Base-by-base conservation (phyloP, 1,140 invertebrate genomes). In the Brachionus paranguensis region DNA sequence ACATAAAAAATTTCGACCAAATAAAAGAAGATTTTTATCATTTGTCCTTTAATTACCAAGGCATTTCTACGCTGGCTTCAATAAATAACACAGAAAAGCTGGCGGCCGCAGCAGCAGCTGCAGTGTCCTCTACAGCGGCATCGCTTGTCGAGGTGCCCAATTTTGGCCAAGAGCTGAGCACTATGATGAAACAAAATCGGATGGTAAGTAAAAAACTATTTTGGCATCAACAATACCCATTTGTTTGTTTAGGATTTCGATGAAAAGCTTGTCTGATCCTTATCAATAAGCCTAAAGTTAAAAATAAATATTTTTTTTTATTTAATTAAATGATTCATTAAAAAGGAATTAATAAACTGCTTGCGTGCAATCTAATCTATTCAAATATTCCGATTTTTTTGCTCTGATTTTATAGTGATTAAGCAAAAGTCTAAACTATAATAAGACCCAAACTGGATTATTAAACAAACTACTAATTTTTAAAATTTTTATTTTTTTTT, bases 131-230 rank as follows among this genome's bases (percentile, higher is more conserved):
- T 20, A 76, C 72, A 24, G 41, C 72, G 17, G 72, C 43, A 29
- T 50, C 72, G 29, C 17, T 50, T 47, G 72, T 76, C n/a, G 45
- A 76, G 24, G 47, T 76, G 29, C 72, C 72, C 2, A 76, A 76
- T 50, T 76, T 76, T 76, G 72, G 72, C 45, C 43, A 76, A 50
- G 72, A 76, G 27, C 47, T 76, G 11, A 27, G 43, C 12, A 11
- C 72, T 14, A 53, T 76, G 45, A 76, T 76, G 72, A 45, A 76
- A 47, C 72, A 76, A 76, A 76, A 76, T 27, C 72, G 72, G 24
- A 76, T 76, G 72, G 72, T 76, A 76, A 76, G 45, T 50, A 24
- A 37, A 7, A 76, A 29, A 27, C n/a, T 50, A 50, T 53, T 50
- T 24, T 27, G 6, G 7, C 24, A 7, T 11, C 14, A 24, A 10